phyloP scores from a whole-genome alignment of 1,140 invertebrate genomes.

The Drosophila sucinea region DNA sequence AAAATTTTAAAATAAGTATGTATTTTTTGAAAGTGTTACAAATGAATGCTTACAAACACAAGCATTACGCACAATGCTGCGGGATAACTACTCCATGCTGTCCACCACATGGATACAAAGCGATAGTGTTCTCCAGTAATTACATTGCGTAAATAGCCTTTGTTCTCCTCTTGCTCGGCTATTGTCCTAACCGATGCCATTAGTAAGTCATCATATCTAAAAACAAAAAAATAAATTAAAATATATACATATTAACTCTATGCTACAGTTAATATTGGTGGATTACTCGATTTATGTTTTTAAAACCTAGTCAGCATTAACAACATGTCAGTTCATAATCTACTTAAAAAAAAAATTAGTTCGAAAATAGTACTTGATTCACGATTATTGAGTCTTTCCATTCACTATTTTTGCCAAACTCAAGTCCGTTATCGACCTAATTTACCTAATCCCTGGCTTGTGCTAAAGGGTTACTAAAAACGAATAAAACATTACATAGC shows the following conservation, averaged over 20 bases:
- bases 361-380: too few species aligned
- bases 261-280: too few species aligned
- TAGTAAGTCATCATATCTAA: constrained; percentile 94
- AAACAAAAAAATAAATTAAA: constrained; percentile 6
- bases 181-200: constrained; percentile 98
- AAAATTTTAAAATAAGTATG: not conserved
- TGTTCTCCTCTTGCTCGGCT: constrained; percentile 98
- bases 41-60: constrained; percentile 94
- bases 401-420: too few species aligned
- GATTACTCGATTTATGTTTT: too few species aligned
- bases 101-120: constrained; percentile 99
- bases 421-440: too few species aligned
- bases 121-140: constrained; percentile 99
- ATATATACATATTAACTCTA: not conserved
- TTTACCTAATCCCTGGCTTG: too few species aligned
- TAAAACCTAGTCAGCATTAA: too few species aligned
- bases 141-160: constrained; percentile 97
- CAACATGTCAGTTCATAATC: too few species aligned
- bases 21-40: not conserved
- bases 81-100: constrained; percentile 95
- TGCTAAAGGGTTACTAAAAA: too few species aligned
- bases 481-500: too few species aligned
- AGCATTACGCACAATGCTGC: constrained; percentile 98
- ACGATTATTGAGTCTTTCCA: too few species aligned
- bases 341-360: too few species aligned